phyloP scores from a whole-genome alignment of 2,888 invertebrate species.

The Pegoplata infirma region DNA sequence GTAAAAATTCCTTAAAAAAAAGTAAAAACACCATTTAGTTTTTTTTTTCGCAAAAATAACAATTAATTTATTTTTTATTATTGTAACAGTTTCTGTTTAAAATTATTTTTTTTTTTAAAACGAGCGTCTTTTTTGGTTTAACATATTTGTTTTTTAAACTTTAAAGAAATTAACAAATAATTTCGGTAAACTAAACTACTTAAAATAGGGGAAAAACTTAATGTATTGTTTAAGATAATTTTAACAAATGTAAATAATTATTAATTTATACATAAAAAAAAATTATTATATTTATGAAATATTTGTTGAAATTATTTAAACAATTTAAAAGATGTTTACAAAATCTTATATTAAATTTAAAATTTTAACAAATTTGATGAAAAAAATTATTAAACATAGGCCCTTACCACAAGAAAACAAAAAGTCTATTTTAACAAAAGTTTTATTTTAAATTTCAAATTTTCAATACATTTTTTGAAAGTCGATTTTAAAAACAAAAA shows the following conservation, averaged over 20 bases:
- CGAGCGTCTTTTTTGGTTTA: slow-evolving; percentile 61
- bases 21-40: not conserved
- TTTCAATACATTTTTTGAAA: too few relatives aligned
- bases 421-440: too few relatives aligned
- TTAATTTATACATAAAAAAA: not conserved
- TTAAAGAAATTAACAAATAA: slow-evolving; percentile 43
- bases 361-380: not conserved
- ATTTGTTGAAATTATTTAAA: slow-evolving; percentile 15
- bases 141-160: slow-evolving; percentile 21
- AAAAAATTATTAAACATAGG: not conserved
- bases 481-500: too few relatives aligned
- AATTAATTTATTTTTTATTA: slow-evolving; percentile 58
- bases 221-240: not conserved
- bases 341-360: slow-evolving; percentile 15
- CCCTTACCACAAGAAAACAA: too few relatives aligned
- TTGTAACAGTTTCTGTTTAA: slow-evolving; percentile 48
- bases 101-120: slow-evolving; percentile 52
- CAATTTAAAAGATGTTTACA: slow-evolving; percentile 37
- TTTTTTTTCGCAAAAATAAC: slow-evolving; percentile 56
- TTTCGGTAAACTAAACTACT: slow-evolving; percentile 49
- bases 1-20: not conserved
- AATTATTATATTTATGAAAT: not conserved
- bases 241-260: slow-evolving; percentile 4
- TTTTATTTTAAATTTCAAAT: too few relatives aligned
- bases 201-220: slow-evolving; percentile 39